Evolutionary conservation across 2,888 invertebrate genomes (phyloP), one percentile per base, ranked within the genome.

Genomic region (Leucozona laternaria): DNA sequence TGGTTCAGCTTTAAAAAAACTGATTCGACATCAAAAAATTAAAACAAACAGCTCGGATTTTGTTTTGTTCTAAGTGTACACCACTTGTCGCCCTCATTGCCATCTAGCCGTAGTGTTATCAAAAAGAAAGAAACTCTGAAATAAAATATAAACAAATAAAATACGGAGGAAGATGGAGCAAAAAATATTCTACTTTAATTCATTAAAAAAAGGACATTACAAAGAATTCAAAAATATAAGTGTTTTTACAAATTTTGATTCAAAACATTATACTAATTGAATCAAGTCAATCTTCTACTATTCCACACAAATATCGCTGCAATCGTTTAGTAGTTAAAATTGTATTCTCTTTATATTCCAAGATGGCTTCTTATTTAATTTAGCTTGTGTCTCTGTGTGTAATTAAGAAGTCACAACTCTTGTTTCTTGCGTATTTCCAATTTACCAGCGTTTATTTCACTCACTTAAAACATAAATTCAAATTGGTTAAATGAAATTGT

Each of bases 321-420:
- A n/a, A 34, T 79, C 80, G 80, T 11, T 68, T 22, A 58, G 71
- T 37, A 48, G 84, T 4, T 64, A 15, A 48, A 31, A 17, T 31
- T 31, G 37, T 31, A 10, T 62, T 77, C 68, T 68, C 20, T 17
- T 66, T 60, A 62, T 70, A 72, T 85, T 73, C 62, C 89, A 89
- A 89, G 88, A 89, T 89, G 89, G 89, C 88, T 88, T 88, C 72
- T 79, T 50, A 72, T 66, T 86, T 53, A 82, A 72, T 66, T 86
- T 53, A 82, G 85, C 87, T 87, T 88, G 88, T 89, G 79, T 84
- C 13, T 34, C 87, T 89, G 81, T 89, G 90, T 90, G 90, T 90
- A 89, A 89, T 89, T 89, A 89, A 89, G 90, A 90, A 90, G 90
- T 90, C 89, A 88, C 89, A 88, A 89, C 88, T 48, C 31, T 34